phyloP scores from a whole-genome alignment of 2,888 invertebrate species.

The Oegoconia quadripuncta region DNA sequence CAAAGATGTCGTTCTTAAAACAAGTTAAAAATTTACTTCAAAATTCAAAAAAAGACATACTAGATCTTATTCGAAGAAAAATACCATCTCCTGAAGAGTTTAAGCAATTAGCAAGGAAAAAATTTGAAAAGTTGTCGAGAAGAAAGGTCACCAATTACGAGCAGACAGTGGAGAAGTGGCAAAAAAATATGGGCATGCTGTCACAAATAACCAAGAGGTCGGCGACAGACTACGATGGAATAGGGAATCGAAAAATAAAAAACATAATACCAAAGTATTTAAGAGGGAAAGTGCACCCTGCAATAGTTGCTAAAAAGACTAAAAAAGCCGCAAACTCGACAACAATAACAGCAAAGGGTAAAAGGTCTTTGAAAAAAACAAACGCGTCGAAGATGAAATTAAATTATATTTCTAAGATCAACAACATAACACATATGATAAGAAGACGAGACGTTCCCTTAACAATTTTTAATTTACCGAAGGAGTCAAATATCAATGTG shows the following conservation, averaged over 20 bases:
- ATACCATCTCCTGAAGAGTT: constrained; percentile 40
- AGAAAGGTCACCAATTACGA: constrained; percentile 39
- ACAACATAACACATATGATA: background rate
- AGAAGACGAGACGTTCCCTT: background rate
- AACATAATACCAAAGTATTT: constrained; percentile 56
- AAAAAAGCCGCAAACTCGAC: background rate
- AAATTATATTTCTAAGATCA: too few species aligned
- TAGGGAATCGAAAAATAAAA: constrained; percentile 40
- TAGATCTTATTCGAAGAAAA: constrained; percentile 33
- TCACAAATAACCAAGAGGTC: constrained; percentile 38
- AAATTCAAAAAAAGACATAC: constrained; percentile 43
- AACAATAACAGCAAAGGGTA: too few species aligned
- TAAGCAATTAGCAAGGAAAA: constrained; percentile 36
- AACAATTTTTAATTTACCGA: background rate
- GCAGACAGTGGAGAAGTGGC: constrained; percentile 49
- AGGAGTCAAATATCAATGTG: too few species aligned
- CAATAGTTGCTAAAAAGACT: constrained; percentile 23
- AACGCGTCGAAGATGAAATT: background rate
- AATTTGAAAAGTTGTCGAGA: constrained; percentile 37
- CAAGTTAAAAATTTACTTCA: constrained; percentile 43
- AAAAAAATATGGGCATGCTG: constrained; percentile 36
- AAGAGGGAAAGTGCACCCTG: constrained; percentile 44
- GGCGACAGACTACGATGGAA: constrained; percentile 19
- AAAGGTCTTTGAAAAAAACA: too few species aligned
- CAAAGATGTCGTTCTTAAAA: constrained; percentile 37